Conservation (phyloP, 2,113 vertebrate species). For the Otolemur garnettii region DNA sequence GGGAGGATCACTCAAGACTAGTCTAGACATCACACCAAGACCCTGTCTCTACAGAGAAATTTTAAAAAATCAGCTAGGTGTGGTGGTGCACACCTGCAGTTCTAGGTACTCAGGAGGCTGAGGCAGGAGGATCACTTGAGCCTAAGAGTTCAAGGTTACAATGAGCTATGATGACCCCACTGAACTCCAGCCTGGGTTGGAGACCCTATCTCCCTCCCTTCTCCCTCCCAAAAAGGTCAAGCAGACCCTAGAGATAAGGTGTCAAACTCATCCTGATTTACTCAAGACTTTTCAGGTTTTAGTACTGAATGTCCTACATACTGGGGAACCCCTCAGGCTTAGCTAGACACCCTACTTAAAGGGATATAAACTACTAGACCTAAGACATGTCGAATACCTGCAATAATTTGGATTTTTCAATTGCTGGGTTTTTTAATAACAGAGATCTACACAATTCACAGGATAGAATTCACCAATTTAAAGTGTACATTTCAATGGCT, state of each 20-base stretch:
- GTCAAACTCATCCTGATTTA: background rate
- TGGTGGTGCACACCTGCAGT: no score
- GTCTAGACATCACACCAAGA: no score
- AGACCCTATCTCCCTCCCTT: no score
- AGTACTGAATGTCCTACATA: background rate
- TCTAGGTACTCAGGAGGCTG: no score
- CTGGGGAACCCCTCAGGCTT: background rate
- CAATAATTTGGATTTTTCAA: background rate
- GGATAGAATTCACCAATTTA: background rate
- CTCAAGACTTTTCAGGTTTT: background rate
- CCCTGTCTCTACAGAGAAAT: no score
- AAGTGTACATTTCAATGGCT: background rate
- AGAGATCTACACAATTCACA: background rate
- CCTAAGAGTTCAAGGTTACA: no score
- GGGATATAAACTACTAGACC: background rate
- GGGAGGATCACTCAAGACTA: no score
- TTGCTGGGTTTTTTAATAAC: background rate
- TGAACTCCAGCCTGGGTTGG: no score
- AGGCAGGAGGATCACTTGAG: no score
- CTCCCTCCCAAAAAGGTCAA: background rate
- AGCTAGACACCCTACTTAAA: background rate
- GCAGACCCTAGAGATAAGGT: background rate
- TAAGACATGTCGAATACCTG: background rate
- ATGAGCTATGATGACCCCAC: no score
- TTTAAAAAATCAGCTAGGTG: no score